Evolutionary conservation across 2,888 invertebrate species (phyloP).

Genomic region (Leucophenga montana): DNA sequence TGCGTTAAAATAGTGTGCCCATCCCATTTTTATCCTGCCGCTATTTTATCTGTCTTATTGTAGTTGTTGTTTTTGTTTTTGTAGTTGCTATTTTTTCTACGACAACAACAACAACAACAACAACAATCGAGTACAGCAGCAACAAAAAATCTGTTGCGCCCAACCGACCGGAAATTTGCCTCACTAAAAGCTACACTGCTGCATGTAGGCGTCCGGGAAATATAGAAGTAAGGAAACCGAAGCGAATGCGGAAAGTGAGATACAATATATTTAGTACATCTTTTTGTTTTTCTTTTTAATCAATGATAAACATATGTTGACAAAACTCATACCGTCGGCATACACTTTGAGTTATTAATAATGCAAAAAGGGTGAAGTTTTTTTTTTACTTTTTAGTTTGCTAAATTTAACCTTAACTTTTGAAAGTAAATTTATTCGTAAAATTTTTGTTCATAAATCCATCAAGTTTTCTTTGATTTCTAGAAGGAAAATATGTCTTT

Average conservation of each 20-base stretch:
- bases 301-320: slow-evolving; percentile 11
- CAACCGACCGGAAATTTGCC: slow-evolving; percentile 20
- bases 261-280: too few relatives aligned
- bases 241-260: too few relatives aligned
- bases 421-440: too few relatives aligned
- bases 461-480: too few relatives aligned
- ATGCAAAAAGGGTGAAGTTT: not conserved
- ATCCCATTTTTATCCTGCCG: slow-evolving; percentile 15
- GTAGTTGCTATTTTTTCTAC: slow-evolving; percentile 18
- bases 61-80: not conserved
- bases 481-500: too few relatives aligned
- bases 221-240: too few relatives aligned
- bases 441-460: too few relatives aligned
- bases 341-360: not conserved
- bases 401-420: too few relatives aligned
- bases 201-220: too few relatives aligned
- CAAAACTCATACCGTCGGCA: not conserved
- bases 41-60: not conserved
- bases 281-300: not conserved
- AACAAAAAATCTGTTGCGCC: slow-evolving; percentile 8
- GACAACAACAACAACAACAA: not conserved
- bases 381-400: too few relatives aligned
- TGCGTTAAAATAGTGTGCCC: not conserved
- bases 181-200: not conserved
- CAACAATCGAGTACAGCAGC: not conserved